Percentiles rank a stretch among this genome's conserved stretches.
These are phyloP conservation scores for Connochaetes taurinus DNA, from an alignment of 2,113 vertebrate species.

Conservation along the genomic window DNA sequence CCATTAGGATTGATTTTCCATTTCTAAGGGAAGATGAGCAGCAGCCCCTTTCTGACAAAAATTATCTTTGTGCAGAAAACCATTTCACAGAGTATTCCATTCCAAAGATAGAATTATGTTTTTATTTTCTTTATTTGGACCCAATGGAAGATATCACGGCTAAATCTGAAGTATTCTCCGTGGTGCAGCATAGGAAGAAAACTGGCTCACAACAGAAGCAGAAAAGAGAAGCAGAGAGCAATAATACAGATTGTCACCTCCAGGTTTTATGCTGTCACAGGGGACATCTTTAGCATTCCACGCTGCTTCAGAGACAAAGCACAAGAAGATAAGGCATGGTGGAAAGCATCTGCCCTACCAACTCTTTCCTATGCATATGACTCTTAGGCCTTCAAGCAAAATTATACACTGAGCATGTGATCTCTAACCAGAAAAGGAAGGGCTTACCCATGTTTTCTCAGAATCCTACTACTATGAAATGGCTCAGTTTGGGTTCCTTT, in stretches of 20 bases:
- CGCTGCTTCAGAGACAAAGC: slow-evolving; percentile 46
- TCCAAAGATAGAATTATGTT: neutral
- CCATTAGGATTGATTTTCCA: slow-evolving; percentile 23
- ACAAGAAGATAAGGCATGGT: neutral
- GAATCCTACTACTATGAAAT: slow-evolving; percentile 4
- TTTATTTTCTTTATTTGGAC: slow-evolving; percentile 49
- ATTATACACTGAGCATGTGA: neutral
- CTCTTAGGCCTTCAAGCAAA: slow-evolving; percentile 13
- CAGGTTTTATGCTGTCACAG: neutral
- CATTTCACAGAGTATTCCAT: slow-evolving; percentile 11
- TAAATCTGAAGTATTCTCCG: slow-evolving; percentile 48
- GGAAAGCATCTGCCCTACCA: neutral
- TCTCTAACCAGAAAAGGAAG: neutral
- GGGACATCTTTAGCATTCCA: slow-evolving; percentile 11
- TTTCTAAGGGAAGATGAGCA: slow-evolving; percentile 34
- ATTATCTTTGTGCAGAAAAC: slow-evolving; percentile 11
- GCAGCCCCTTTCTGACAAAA: neutral
- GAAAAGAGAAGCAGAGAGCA: slow-evolving; percentile 55
- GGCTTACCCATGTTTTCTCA: neutral
- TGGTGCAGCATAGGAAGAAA: slow-evolving; percentile 56
- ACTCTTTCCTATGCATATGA: neutral
- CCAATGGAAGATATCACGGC: neutral
- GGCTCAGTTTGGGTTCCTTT: neutral
- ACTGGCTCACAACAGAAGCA: slow-evolving; percentile 58
- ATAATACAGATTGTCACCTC: slow-evolving; percentile 34